These are phyloP conservation scores for Acanthoscelides obtectus DNA, from an alignment of 2,888 invertebrate genomes.

Conservation along the genomic window DNA sequence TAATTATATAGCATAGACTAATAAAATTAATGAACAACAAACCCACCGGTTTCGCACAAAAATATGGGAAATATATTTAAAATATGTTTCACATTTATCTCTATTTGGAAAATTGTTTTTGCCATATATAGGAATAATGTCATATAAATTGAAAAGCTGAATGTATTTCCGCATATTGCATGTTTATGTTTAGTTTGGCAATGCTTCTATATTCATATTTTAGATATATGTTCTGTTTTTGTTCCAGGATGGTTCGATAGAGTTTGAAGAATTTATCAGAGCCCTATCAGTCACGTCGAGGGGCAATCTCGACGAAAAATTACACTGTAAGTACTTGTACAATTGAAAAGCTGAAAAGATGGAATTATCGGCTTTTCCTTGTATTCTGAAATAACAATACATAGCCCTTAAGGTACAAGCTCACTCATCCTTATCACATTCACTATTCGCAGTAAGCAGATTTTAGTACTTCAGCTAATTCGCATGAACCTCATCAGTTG, in stretches of 20 bases:
- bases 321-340: constrained; percentile 80
- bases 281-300: constrained; percentile 97
- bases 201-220: neutral
- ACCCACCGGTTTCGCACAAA: neutral
- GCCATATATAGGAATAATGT: neutral
- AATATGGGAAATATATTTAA: neutral
- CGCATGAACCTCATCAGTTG: no score
- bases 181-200: neutral
- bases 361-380: no score
- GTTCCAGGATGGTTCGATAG: constrained; percentile 93
- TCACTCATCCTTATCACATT: no score
- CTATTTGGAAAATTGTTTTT: neutral
- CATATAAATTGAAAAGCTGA: neutral
- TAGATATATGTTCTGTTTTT: constrained; percentile 4
- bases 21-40: neutral
- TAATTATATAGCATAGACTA: neutral
- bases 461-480: no score
- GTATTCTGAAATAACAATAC: no score
- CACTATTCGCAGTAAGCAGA: no score
- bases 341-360: no score
- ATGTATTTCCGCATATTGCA: neutral
- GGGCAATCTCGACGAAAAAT: constrained; percentile 96
- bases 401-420: no score
- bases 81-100: neutral
- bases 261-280: constrained; percentile 98